Percentiles rank a stretch among this genome's conserved stretches.
phyloP scores from a whole-genome alignment of 2,797 vertebrate species.

The Emydoidea blandingii region DNA sequence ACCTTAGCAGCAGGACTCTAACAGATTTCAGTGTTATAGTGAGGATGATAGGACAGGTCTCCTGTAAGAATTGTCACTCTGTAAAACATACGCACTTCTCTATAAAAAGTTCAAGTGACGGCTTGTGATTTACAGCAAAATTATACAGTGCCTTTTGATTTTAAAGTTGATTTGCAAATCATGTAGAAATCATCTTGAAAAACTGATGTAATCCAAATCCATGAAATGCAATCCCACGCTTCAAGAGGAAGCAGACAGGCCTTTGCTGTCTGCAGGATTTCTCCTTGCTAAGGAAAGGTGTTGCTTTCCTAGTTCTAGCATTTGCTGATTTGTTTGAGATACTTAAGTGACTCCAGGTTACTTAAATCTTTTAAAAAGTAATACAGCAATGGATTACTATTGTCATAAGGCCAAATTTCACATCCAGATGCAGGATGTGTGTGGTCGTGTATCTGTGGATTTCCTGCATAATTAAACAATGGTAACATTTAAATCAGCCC shows the following conservation, averaged over 20 bases:
- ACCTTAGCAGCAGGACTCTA: conserved; percentile 24
- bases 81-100: neutral
- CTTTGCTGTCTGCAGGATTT: neutral
- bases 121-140: neutral
- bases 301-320: conserved; percentile 1
- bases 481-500: neutral
- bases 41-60: neutral
- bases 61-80: neutral
- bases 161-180: neutral
- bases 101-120: neutral
- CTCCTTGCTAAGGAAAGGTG: neutral
- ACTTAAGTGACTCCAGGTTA: conserved; percentile 3
- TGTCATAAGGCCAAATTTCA: neutral
- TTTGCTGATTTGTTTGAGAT: neutral
- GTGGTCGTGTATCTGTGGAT: neutral
- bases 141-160: neutral
- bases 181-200: neutral
- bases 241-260: neutral
- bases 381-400: neutral
- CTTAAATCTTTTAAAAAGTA: neutral
- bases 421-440: neutral
- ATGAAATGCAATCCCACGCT: neutral
- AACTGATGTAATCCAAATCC: neutral
- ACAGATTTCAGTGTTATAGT: neutral
- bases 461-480: neutral